Evolutionary conservation across 2,888 invertebrate genomes (phyloP), one percentile per base, ranked within the genome.

Genomic region (Alitta virens): DNA sequence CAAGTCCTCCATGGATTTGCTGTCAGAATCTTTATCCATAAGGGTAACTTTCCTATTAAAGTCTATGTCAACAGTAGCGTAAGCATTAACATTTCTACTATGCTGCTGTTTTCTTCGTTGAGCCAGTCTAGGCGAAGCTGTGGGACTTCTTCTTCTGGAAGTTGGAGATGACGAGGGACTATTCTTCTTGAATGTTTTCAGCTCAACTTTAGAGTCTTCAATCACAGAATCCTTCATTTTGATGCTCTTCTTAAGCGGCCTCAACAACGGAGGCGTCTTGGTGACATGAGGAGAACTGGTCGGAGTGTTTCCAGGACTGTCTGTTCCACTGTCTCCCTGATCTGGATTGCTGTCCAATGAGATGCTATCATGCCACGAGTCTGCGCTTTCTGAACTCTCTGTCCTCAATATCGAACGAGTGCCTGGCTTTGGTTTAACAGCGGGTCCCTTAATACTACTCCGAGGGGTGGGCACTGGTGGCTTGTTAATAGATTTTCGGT

Each of bases 401-500:
- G 43, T 27, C 12, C 57, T 57, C 25, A 21, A 25, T 3, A 46
- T 18, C 5, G 46, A 46, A 16, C 46, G 18, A 46, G 3, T 21
- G 21, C 38, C 33, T 21, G 18, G 27, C 16, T 33, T 18, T 25
- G 38, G 18, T 25, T 50, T 59, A 40, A 42, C 49, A 12, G 26
- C 21, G 9, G 59, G 59, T 2, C 59, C 59, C 33, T 59, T 59
- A 21, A 59, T 49, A 40, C 59, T 59, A 21, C 50, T 50, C 24
- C 59, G 16, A 1, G 59, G 59, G 38, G 49, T 16, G 2, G 59
- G 59, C 14, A 59, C 59, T 51, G 59, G 59, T 14, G 59, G 59
- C 24, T 49, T 46, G 26, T 59, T 57, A 7, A 33, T 33, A 33
- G 33, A 33, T 33, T 33, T 33, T 12, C 33, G 5, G 12, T 33